Conservation (phyloP, 2,888 invertebrate species). For the Nomada ruficornis region DNA sequence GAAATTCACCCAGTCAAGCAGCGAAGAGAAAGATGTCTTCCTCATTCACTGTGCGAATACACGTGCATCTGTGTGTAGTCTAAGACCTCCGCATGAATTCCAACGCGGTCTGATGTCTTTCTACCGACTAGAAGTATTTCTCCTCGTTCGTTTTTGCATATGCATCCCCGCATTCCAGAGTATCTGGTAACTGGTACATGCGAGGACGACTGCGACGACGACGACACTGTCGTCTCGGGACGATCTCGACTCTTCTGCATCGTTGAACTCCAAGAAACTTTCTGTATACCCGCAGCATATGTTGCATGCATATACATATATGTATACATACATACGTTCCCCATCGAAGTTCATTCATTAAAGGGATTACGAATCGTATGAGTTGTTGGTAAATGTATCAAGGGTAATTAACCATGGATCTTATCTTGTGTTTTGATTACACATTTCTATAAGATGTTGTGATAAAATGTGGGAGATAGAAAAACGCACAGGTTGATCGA, state of each 20-base stretch:
- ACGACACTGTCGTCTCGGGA: slow-evolving; percentile 24
- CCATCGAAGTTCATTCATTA: slow-evolving; percentile 56
- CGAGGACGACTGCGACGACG: neutral
- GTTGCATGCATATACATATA: slow-evolving; percentile 6
- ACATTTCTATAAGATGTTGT: neutral
- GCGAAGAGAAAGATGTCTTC: slow-evolving; percentile 44
- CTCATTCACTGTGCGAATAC: slow-evolving; percentile 47
- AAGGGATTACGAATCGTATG: slow-evolving; percentile 35
- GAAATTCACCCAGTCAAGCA: slow-evolving; percentile 39
- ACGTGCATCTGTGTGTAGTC: neutral
- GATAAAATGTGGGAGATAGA: neutral
- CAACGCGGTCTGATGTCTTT: slow-evolving; percentile 47
- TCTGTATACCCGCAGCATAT: slow-evolving; percentile 21
- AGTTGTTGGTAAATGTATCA: slow-evolving; percentile 29
- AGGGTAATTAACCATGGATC: slow-evolving; percentile 25
- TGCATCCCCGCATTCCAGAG: slow-evolving; percentile 36
- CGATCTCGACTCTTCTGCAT: slow-evolving; percentile 42
- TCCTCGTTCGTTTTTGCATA: slow-evolving; percentile 52
- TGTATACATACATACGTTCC: too few species aligned
- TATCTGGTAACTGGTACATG: slow-evolving; percentile 35
- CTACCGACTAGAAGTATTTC: slow-evolving; percentile 56
- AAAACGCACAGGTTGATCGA: neutral
- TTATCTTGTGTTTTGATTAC: neutral
- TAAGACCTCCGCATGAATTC: slow-evolving; percentile 52
- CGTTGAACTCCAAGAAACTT: slow-evolving; percentile 46